A percentile compares a stretch with the other conserved stretches of the same genome.
phyloP scores from a whole-genome alignment of 1,140 invertebrate species.

The Venturia canescens region DNA sequence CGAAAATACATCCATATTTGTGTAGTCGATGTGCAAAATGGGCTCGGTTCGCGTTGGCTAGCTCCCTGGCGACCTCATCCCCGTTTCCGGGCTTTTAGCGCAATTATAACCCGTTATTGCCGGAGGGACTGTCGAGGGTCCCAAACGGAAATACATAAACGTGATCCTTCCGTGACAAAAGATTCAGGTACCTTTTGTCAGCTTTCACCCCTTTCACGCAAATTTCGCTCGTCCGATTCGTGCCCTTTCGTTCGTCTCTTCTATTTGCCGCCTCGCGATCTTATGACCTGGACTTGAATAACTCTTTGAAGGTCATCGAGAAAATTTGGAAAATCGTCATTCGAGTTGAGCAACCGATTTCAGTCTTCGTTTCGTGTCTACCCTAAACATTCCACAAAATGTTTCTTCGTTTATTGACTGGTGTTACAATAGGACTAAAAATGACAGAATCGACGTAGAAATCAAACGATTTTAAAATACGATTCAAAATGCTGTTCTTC shows the following conservation, averaged over 20 bases:
- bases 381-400: too few species aligned
- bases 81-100: background rate
- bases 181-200: background rate
- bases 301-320: background rate
- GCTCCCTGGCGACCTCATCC: background rate
- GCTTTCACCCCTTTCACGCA: constrained; percentile 11
- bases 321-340: background rate
- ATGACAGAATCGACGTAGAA: too few species aligned
- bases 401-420: too few species aligned
- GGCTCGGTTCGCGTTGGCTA: background rate
- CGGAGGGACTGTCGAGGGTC: background rate
- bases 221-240: background rate
- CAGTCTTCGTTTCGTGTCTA: too few species aligned
- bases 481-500: too few species aligned
- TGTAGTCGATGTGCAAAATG: background rate
- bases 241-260: background rate
- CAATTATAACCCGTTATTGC: constrained; percentile 17
- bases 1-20: background rate
- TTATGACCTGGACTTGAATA: background rate
- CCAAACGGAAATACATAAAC: constrained; percentile 2
- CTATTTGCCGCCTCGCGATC: too few species aligned
- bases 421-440: too few species aligned
- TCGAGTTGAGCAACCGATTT: too few species aligned
- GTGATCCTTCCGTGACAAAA: background rate
- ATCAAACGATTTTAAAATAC: too few species aligned